Percentiles rank a stretch among this genome's conserved stretches.
Conservation (phyloP, 53 echinoderm and acorn worm genomes). For the Echinometra lucunter region DNA sequence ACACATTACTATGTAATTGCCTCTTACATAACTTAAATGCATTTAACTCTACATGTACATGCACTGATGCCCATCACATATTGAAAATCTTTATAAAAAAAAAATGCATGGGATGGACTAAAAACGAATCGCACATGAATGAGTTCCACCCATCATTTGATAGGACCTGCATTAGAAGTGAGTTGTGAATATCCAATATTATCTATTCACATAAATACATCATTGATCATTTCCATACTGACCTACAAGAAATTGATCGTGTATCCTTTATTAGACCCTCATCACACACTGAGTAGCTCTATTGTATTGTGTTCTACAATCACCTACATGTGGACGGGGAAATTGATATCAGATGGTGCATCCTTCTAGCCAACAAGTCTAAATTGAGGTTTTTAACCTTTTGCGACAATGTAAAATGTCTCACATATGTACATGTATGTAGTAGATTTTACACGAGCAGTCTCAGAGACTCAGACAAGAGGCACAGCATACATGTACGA, state of each 20-base stretch:
- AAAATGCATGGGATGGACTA: too few relatives aligned
- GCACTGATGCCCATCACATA: too few relatives aligned
- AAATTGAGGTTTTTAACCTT: slow-evolving; percentile 5
- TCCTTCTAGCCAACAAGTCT: neutral
- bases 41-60: too few relatives aligned
- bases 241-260: neutral
- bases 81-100: too few relatives aligned
- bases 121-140: neutral
- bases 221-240: neutral
- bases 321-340: neutral
- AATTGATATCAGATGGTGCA: slow-evolving; percentile 6
- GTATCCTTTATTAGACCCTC: neutral
- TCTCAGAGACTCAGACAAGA: too few relatives aligned
- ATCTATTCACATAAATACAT: neutral
- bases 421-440: neutral
- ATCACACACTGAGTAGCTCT: neutral
- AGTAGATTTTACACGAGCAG: neutral
- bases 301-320: neutral
- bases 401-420: neutral
- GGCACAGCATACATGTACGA: neutral
- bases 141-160: neutral
- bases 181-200: neutral
- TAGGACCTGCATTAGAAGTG: too few relatives aligned
- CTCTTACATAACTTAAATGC: too few relatives aligned
- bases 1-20: too few relatives aligned